Evolutionary conservation across 2,797 vertebrate species (phyloP).

Genomic region (Lepilemur ruficaudatus): DNA sequence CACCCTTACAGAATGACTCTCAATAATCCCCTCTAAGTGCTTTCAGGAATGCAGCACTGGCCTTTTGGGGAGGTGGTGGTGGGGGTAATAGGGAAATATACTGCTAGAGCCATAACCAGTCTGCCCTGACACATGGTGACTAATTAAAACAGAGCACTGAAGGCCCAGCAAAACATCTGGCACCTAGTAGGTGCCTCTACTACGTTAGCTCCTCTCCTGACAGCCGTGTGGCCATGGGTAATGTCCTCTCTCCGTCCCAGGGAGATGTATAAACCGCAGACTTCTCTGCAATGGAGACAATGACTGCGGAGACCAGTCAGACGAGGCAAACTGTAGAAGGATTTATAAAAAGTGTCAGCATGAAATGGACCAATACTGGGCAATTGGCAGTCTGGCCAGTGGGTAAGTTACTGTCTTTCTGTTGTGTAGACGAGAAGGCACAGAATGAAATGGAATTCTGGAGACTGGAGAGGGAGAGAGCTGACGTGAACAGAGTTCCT

Average conservation of each 20-base stretch:
- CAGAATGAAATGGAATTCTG: neutral
- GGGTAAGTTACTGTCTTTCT: slow-evolving; percentile 86
- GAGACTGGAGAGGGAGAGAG: neutral
- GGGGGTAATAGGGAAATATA: neutral
- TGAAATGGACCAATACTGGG: slow-evolving; percentile 92
- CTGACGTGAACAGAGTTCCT: neutral
- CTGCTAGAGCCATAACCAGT: neutral
- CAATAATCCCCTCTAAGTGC: neutral
- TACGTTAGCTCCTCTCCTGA: rapidly evolving
- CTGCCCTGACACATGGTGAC: neutral
- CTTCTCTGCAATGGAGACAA: slow-evolving; percentile 95
- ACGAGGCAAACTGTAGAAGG: slow-evolving; percentile 90
- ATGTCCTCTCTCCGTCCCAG: slow-evolving; percentile 79
- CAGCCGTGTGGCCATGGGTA: rapidly evolving
- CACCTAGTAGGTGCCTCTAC: too few species aligned
- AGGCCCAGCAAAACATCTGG: neutral
- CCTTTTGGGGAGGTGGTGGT: neutral
- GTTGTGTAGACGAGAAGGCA: neutral
- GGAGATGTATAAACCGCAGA: slow-evolving; percentile 90
- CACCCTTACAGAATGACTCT: neutral
- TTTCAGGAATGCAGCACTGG: neutral
- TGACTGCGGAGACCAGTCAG: slow-evolving; percentile 95
- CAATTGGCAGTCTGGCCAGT: slow-evolving; percentile 92
- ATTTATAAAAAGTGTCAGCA: slow-evolving; percentile 87
- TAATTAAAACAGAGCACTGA: neutral